A percentile compares a stretch with the other conserved stretches of the same genome.
phyloP scores from a whole-genome alignment of 2,113 vertebrate species.

The Myotis yumanensis region DNA sequence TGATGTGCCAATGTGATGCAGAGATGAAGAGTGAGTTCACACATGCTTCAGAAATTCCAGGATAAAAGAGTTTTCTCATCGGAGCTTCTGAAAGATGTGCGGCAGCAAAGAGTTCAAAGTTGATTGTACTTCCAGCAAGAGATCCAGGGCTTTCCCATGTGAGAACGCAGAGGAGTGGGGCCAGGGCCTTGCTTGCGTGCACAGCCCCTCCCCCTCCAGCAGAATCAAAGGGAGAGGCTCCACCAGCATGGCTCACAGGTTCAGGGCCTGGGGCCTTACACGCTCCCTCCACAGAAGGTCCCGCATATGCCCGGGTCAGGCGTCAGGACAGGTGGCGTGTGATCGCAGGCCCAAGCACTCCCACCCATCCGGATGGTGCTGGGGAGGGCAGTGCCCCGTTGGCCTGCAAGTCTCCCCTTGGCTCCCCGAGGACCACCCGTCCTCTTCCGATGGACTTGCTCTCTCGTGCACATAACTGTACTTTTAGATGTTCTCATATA shows the following conservation, averaged over 20 bases:
- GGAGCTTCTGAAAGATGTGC: neutral
- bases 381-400: accelerated
- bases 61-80: neutral
- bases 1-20: neutral
- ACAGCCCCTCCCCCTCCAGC: neutral
- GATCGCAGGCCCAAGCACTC: neutral
- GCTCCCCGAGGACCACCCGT: neutral
- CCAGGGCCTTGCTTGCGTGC: neutral
- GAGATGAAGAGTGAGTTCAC: neutral
- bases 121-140: neutral
- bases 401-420: neutral
- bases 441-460: neutral
- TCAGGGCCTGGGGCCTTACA: neutral
- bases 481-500: neutral
- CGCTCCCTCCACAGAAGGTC: neutral
- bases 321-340: neutral
- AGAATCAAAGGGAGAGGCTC: neutral
- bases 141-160: neutral
- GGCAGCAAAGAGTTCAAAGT: neutral
- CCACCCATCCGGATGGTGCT: neutral
- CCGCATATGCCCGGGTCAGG: neutral
- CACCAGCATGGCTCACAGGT: neutral
- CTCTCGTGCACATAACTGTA: accelerated
- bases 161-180: neutral
- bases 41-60: neutral